A percentile compares a stretch with the other conserved stretches of the same genome.
These are phyloP conservation scores for Bilobella aurantiaca DNA, from an alignment of 1,140 invertebrate genomes.

Conservation along the genomic window DNA sequence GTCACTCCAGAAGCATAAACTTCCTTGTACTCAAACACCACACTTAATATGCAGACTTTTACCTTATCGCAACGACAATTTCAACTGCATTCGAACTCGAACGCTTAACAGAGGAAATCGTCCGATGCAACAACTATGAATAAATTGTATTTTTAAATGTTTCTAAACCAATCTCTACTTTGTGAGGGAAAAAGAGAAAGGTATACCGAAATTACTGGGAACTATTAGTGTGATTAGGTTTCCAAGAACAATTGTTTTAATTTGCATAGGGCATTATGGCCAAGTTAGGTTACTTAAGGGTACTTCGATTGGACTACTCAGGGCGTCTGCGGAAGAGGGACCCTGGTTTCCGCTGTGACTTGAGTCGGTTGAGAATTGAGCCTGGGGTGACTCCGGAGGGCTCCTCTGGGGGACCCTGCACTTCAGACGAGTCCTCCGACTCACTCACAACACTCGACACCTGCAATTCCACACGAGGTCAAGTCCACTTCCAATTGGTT, in stretches of 20 bases:
- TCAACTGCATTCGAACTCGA: background rate
- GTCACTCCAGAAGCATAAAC: conserved; percentile 18
- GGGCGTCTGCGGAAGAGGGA: conserved; percentile 20
- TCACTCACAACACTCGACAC: conserved; percentile 32
- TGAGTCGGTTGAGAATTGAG: conserved; percentile 31
- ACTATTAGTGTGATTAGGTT: no score
- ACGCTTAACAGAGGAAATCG: no score
- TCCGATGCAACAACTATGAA: no score
- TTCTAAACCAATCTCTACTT: no score
- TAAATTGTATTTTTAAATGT: no score
- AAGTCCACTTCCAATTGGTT: background rate
- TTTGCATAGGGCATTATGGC: no score
- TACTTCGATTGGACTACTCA: conserved; percentile 4
- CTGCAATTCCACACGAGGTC: conserved; percentile 14
- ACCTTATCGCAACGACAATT: no score
- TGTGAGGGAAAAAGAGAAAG: no score
- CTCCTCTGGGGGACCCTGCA: conserved; percentile 3
- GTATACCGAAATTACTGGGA: no score
- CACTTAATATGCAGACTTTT: no score
- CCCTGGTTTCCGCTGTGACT: conserved; percentile 32
- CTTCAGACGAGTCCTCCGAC: conserved; percentile 23
- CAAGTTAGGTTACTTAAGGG: no score
- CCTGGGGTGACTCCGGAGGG: conserved; percentile 21
- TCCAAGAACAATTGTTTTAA: no score
- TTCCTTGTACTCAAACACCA: background rate